Conservation (phyloP, 2,797 vertebrate genomes). For the Malurus leucopterus region DNA sequence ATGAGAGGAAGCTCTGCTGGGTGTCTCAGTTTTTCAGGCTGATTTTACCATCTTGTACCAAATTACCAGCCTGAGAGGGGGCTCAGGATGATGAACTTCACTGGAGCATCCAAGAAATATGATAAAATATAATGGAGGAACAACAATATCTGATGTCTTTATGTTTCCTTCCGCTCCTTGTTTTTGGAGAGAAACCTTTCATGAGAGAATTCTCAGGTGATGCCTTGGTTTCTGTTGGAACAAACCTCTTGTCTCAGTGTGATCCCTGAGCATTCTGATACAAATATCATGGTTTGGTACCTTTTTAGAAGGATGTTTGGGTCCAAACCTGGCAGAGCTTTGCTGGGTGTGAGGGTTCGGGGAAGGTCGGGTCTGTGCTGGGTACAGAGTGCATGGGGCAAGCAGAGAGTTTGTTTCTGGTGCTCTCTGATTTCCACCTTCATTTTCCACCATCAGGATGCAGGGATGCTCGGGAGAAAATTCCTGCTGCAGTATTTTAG, state of each 20-base stretch:
- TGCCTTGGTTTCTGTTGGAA: background rate
- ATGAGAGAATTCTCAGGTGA: background rate
- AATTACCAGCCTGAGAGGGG: background rate
- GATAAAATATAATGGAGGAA: background rate
- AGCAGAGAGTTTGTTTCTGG: background rate
- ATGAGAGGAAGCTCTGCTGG: background rate
- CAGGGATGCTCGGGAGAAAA: background rate
- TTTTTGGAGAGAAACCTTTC: background rate
- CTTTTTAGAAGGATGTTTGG: background rate
- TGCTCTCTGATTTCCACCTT: background rate
- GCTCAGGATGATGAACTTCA: background rate
- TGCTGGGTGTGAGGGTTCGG: background rate
- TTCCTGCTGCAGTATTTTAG: background rate
- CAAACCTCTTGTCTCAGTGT: background rate
- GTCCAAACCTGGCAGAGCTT: background rate
- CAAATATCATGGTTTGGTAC: background rate
- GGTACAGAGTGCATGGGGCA: background rate
- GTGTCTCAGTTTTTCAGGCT: background rate
- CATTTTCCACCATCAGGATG: background rate
- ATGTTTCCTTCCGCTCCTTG: rapidly evolving
- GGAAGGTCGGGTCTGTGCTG: background rate
- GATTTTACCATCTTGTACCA: background rate
- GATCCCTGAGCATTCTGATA: background rate
- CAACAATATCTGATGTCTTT: background rate
- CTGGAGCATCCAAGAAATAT: background rate